Base-by-base conservation (phyloP, 1,140 invertebrate species). In the Diplogasteroides magnus region DNA sequence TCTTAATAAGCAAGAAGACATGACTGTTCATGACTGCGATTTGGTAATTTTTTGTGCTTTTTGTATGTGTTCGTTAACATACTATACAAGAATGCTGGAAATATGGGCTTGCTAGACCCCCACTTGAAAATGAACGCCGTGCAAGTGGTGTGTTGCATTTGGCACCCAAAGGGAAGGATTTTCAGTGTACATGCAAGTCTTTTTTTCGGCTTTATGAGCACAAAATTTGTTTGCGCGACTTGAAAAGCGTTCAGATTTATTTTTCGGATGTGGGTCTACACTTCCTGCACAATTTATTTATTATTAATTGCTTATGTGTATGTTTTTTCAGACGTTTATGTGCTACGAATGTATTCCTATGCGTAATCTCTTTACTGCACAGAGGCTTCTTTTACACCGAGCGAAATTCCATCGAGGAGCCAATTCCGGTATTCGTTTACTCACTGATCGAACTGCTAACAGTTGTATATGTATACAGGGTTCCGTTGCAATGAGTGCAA, bases 401-500 rank as follows among this genome's bases (percentile, higher is more conserved):
- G 66, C 76, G 14, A 82, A 82, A 62, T 82, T 82, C 61, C 80
- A 82, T 71, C 69, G 80, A n/a, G 79, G 79, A 26, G 48, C 23
- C 23, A 26, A 61, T 1, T 29, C 25, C 13, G 59, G 28, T 61
- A 29, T 15, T 14, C 23, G 15, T 15, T 56, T 56, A 56, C 55
- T 56, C 23, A 0, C 55, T 31, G 64, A n/a, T 71, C 77, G 28
- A 76, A 83, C 56, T 82, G 78, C 15, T 6, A 48, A 19, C 6
- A 48, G 19, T 6, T 48, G 19, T 48, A 48, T 48, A 6, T 19
- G 19, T 48, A 48, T 48, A 11, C 19, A 48, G 80, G 80, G 0
- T 82, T 82, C 69, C 83, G 78, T 60, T 82, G 80, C 61, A 76
- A 82, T 28, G 68, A 80, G 11, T 82, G 80, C 73, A 81, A 77